Percentiles rank a stretch among this genome's conserved stretches.
Evolutionary conservation across 2,888 invertebrate genomes (phyloP).

Genomic region (Leucophenga maculata): DNA sequence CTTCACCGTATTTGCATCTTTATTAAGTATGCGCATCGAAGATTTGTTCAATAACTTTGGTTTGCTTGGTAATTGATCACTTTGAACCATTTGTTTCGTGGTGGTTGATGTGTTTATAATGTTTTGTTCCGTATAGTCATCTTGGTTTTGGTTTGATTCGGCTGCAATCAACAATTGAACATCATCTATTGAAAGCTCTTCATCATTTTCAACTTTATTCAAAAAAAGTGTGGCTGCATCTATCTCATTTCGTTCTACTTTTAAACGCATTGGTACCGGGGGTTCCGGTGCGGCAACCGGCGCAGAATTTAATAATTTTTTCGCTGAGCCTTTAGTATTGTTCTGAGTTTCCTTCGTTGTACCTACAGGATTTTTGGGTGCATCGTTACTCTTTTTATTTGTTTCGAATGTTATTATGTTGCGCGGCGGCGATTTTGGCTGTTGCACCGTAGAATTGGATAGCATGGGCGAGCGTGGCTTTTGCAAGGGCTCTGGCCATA

Average conservation of each 20-base stretch:
- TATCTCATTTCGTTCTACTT: slow-evolving; percentile 32
- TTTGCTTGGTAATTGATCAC: slow-evolving; percentile 34
- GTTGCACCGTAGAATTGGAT: slow-evolving; percentile 2
- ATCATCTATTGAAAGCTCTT: slow-evolving; percentile 66
- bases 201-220: slow-evolving; percentile 63
- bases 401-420: not conserved
- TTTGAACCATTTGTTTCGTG: not conserved
- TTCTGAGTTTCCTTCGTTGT: slow-evolving; percentile 31
- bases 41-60: slow-evolving; percentile 70
- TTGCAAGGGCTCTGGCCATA: slow-evolving; percentile 74
- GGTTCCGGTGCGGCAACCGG: slow-evolving; percentile 43
- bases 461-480: slow-evolving; percentile 64
- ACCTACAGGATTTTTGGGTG: not conserved
- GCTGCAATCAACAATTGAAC: slow-evolving; percentile 59
- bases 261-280: slow-evolving; percentile 39
- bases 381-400: not conserved
- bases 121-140: slow-evolving; percentile 41
- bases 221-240: slow-evolving; percentile 39
- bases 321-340: slow-evolving; percentile 43
- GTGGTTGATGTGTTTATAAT: not conserved
- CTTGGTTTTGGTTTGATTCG: slow-evolving; percentile 27
- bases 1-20: slow-evolving; percentile 54
- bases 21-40: slow-evolving; percentile 68
- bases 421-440: not conserved
- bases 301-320: slow-evolving; percentile 49